Base-by-base conservation (phyloP, 2,888 invertebrate genomes). In the Sturmia bella region DNA sequence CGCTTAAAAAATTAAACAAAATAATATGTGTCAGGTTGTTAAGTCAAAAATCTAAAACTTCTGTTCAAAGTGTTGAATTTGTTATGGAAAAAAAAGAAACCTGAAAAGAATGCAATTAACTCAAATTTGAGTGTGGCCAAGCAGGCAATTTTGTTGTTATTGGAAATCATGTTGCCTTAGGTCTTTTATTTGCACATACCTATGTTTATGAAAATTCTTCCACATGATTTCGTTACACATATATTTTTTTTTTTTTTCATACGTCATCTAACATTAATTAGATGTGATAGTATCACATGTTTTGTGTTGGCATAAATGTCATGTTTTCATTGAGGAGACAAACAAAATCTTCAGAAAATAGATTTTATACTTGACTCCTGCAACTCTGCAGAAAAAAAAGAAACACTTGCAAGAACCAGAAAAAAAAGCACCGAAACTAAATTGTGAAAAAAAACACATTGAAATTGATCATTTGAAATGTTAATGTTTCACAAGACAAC, bases 221-320 rank as follows among this genome's bases (percentile, higher is more conserved):
- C 64, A 79, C 83, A 56, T 73, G 63, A 24, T 19, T 52, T 54
- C 17, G 15, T 17, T 32, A 32, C 32, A 32, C n/a, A 12, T 69
- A 11, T 19, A n/a, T 32, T 45, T 24, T 17, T 54, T 32, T 75
- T 43, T 11, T 13, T 45, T 73, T 50, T 57, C 12, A 83, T 56
- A 79, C 73, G 78, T 74, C 70, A 72, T 76, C 76, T 72, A 83
- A 85, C 84, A 85, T 84, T 84, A 83, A 85, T 85, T 85, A 85
- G 85, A 81, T 74, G 78, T 84, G 79, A 76, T 79, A 84, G 73
- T 72, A 84, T 80, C 82, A 63, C 73, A 84, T 84, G 85, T 84
- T 84, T 70, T 83, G 70, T 73, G 63, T 80, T 78, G 85, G 83
- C 85, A 84, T 84, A 84, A 85, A 85, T 83, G 85, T 85, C 84